Percentiles rank a stretch among this genome's conserved stretches.
Evolutionary conservation across 1,140 invertebrate species (phyloP).

Genomic region (Alviniconcha marisindica): DNA sequence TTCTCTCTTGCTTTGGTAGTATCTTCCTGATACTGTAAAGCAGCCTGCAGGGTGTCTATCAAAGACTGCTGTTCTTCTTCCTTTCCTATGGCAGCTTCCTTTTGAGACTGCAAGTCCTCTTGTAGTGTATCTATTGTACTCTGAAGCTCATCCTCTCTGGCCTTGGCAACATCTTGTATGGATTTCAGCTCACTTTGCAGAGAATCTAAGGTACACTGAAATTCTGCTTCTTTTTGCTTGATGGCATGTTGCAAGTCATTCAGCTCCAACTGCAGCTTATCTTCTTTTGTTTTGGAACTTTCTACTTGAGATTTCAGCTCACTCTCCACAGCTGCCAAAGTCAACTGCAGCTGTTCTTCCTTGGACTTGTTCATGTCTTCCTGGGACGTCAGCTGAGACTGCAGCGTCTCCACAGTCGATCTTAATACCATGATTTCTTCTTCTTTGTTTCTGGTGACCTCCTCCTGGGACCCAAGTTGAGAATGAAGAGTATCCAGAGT

Average conservation of each 20-base stretch:
- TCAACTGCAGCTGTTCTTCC: slow-evolving; percentile 13
- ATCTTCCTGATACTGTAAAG: background rate
- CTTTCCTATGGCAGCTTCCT: slow-evolving; percentile 16
- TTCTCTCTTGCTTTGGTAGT: background rate
- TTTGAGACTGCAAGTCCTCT: background rate
- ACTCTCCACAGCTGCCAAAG: slow-evolving; percentile 4
- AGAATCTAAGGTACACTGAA: background rate
- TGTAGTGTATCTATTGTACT: background rate
- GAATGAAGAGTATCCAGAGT: background rate
- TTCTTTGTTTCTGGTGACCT: background rate
- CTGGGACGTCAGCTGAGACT: background rate
- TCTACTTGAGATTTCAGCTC: background rate
- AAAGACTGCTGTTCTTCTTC: background rate
- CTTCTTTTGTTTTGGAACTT: background rate
- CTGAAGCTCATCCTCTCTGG: background rate
- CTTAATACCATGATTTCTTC: background rate
- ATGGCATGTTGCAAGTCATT: background rate
- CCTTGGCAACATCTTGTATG: background rate
- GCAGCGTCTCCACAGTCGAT: background rate
- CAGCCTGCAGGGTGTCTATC: background rate
- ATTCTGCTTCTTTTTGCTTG: background rate
- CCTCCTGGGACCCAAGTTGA: background rate
- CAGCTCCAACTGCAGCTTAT: background rate
- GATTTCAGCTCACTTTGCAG: background rate
- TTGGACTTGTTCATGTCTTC: background rate